Evolutionary conservation across 2,888 invertebrate species (phyloP).

Genomic region (Lochmaea capreae): DNA sequence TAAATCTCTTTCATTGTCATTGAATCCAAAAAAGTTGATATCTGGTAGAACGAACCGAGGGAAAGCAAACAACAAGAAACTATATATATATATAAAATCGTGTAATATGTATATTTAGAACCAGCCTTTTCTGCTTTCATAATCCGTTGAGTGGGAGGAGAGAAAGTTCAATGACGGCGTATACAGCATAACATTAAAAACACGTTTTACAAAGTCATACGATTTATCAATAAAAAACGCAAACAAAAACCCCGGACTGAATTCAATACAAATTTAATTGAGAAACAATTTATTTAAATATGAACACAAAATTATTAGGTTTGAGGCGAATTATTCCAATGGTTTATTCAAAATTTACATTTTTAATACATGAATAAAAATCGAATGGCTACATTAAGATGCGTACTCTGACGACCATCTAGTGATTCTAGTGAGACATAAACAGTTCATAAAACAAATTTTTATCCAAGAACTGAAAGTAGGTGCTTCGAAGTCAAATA

Average conservation of each 20-base stretch:
- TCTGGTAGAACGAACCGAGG: constrained; percentile 9
- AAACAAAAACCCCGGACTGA: background rate
- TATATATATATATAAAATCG: constrained; percentile 22
- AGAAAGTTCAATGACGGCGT: constrained; percentile 22
- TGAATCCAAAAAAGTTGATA: constrained; percentile 25
- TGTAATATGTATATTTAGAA: constrained; percentile 31
- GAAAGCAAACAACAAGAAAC: constrained; percentile 23
- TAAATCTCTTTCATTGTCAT: constrained; percentile 32
- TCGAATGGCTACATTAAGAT: too few relatives aligned
- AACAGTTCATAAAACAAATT: too few relatives aligned
- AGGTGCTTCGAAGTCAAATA: too few relatives aligned
- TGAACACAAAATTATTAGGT: too few relatives aligned
- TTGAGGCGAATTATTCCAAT: too few relatives aligned
- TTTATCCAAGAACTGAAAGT: too few relatives aligned
- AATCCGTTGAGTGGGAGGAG: constrained; percentile 35
- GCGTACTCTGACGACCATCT: too few relatives aligned
- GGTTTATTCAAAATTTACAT: too few relatives aligned
- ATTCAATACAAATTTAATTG: background rate
- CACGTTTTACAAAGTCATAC: background rate
- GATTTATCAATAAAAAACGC: background rate
- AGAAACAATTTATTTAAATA: too few relatives aligned
- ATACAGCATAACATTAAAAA: background rate
- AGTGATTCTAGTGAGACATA: too few relatives aligned
- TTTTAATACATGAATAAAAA: too few relatives aligned
- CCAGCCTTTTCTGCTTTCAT: constrained; percentile 40